Percentiles rank a stretch among this genome's conserved stretches.
phyloP scores from a whole-genome alignment of 2,888 invertebrate genomes.

The Toxonevra muliebris region DNA sequence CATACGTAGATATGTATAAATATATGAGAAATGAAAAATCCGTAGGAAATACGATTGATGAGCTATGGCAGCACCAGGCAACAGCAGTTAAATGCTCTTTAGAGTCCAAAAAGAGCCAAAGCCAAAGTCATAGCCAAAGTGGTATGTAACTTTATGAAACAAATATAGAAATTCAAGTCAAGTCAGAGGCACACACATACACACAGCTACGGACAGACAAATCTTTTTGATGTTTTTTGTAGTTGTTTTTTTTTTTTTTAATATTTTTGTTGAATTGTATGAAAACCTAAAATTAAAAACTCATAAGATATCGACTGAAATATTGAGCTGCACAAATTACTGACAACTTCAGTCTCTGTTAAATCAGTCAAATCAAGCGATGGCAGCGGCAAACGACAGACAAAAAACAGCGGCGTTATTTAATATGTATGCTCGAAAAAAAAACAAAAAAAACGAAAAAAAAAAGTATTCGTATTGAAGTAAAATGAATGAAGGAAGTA shows the following conservation, averaged over 20 bases:
- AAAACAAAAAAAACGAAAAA: constrained; percentile 6
- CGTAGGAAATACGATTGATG: constrained; percentile 62
- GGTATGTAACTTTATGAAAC: too few relatives aligned
- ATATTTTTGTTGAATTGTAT: constrained; percentile 26
- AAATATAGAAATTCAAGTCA: too few relatives aligned
- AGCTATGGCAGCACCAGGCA: constrained; percentile 32
- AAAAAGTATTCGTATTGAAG: not conserved
- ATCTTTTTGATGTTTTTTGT: constrained; percentile 35
- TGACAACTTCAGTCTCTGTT: constrained; percentile 46
- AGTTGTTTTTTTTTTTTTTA: constrained; percentile 19
- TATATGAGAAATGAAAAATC: constrained; percentile 44
- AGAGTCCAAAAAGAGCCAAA: not conserved
- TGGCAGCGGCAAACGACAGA: too few relatives aligned
- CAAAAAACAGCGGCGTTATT: too few relatives aligned
- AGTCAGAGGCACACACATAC: too few relatives aligned
- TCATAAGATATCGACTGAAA: constrained; percentile 66
- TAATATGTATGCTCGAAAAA: constrained; percentile 4
- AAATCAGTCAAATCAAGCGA: constrained; percentile 17
- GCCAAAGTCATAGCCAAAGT: too few relatives aligned
- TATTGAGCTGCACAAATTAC: constrained; percentile 64
- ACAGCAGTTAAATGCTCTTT: constrained; percentile 27
- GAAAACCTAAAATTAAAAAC: constrained; percentile 65
- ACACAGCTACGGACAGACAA: not conserved
- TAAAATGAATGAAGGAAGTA: too few relatives aligned
- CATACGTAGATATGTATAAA: constrained; percentile 23